Evolutionary conservation across 2,797 vertebrate species (phyloP).

Genomic region (Gallirallus australis): DNA sequence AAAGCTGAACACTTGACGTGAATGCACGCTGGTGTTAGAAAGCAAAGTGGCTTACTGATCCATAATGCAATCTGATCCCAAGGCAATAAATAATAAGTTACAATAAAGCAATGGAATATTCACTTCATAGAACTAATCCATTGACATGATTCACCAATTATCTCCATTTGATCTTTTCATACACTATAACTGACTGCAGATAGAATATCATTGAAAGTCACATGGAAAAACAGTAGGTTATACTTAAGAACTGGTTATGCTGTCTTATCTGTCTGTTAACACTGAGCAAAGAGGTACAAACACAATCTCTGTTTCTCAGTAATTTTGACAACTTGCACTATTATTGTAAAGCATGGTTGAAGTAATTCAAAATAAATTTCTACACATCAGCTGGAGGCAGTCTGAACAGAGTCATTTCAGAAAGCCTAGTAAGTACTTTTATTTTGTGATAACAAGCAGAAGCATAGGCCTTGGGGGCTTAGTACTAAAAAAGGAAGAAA

Average conservation of each 20-base stretch:
- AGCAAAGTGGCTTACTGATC: neutral
- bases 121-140: neutral
- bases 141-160: neutral
- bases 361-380: neutral
- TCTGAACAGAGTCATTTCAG: neutral
- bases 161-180: conserved; percentile 30
- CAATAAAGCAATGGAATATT: neutral
- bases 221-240: neutral
- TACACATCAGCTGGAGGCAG: neutral
- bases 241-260: neutral
- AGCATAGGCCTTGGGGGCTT: neutral
- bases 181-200: neutral
- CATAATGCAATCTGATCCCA: neutral
- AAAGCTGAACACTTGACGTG: neutral
- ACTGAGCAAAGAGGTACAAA: neutral
- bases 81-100: neutral
- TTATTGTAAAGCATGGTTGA: neutral
- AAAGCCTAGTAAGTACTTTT: neutral
- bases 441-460: neutral
- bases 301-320: neutral
- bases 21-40: neutral
- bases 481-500: neutral
- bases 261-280: neutral
- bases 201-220: neutral
- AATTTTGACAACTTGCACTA: neutral